Conservation (phyloP, 1,140 invertebrate genomes). For the Dicyema japonicum region DNA sequence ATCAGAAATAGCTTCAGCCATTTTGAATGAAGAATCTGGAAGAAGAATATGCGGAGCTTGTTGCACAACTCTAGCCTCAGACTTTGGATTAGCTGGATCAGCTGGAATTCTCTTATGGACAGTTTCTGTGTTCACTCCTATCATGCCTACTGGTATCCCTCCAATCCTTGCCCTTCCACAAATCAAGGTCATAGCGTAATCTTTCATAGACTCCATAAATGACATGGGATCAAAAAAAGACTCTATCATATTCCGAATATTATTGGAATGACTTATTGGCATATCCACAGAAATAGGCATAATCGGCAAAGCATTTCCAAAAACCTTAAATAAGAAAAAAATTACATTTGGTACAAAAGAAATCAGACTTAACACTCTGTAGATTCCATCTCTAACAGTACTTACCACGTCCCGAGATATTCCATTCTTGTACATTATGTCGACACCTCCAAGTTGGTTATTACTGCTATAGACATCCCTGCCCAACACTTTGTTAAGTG, state of each 20-base stretch:
- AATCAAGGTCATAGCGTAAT: conserved; percentile 89
- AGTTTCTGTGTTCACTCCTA: conserved; percentile 75
- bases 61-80: conserved; percentile 63
- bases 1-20: conserved; percentile 73
- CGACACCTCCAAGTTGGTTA: conserved; percentile 71
- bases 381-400: conserved; percentile 66
- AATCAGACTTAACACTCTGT: conserved; percentile 39
- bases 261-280: too few species aligned
- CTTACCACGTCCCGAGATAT: conserved; percentile 57
- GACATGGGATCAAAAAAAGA: conserved; percentile 66
- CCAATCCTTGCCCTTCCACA: conserved; percentile 32
- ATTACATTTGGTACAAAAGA: too few species aligned
- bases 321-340: too few species aligned
- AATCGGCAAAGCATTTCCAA: too few species aligned
- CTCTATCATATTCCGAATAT: conserved; percentile 24
- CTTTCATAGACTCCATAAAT: conserved; percentile 68
- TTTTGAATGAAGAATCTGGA: conserved; percentile 87
- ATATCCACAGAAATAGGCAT: too few species aligned
- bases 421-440: conserved; percentile 89
- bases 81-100: conserved; percentile 87
- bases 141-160: conserved; percentile 75
- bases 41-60: conserved; percentile 92
- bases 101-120: conserved; percentile 74
- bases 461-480: conserved; percentile 67
- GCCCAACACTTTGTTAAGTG: conserved; percentile 48